Base-by-base conservation (phyloP, 2,797 vertebrate genomes). In the Sternotherus odoratus region DNA sequence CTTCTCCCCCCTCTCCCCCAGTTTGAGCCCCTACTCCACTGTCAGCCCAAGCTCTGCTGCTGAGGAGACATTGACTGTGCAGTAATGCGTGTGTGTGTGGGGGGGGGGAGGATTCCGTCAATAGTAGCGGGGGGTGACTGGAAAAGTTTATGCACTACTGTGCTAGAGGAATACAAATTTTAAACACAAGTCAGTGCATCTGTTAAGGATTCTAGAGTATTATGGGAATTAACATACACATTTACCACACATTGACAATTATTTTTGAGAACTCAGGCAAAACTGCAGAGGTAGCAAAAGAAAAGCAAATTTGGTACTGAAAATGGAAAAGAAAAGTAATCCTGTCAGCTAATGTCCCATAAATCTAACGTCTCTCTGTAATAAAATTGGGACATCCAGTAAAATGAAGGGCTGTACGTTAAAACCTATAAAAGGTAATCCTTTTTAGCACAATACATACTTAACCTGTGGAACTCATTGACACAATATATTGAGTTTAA, bases 361-460 rank as follows among this genome's bases (percentile, higher is more conserved):
- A 91, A 84, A 12, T n/a, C 26, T 19, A 30, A 36, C 50, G 77
- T 23, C 21, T 28, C 23, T 28, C 39, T 46, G 5, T 57, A 5
- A 15, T 4, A 21, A 81, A 48, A 78, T 46, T 15, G 13, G 17
- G 19, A 1, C 0, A 46, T 24, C 8, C 2, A 0, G 56, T 57
- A 12, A 23, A 87, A 80, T 51, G 43, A 66, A 30, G 43, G 15
- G 74, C 48, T 26, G 24, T 43, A 26, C 6, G 7, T 43, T 12
- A 43, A 39, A 24, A 24, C 13, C 39, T 12, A 15, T 43, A 15
- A 72, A 43, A 43, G 12, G 39, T 39, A 43, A 43, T 26, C 12
- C 36, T 26, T 72, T 72, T 26, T 72, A 72, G n/a, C 23, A 26
- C 39, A 72, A 23, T 13, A 63, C 33, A 63, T 63, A 63, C 8